A percentile compares a stretch with the other conserved stretches of the same genome.
Evolutionary conservation across 2,113 vertebrate species (phyloP).

Genomic region (Leucosticte australis): DNA sequence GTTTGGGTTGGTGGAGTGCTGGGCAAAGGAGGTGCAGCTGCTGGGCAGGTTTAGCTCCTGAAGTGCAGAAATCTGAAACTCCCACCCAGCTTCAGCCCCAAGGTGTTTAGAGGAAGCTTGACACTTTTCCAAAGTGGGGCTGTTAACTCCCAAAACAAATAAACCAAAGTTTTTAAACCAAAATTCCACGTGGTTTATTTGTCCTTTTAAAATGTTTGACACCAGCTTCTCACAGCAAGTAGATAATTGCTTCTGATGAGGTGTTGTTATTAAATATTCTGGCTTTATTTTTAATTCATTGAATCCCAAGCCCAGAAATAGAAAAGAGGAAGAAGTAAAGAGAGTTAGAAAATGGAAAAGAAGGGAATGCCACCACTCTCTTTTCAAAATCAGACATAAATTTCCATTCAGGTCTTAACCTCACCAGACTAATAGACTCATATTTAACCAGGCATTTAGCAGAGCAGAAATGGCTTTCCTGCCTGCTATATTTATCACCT

Average conservation of each 20-base stretch:
- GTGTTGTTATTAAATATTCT: not conserved
- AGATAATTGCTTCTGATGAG: not conserved
- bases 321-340: not conserved
- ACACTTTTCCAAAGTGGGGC: not conserved
- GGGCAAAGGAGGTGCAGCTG: not conserved
- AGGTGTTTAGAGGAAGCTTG: not conserved
- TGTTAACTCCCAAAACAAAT: not conserved
- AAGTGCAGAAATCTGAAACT: not conserved
- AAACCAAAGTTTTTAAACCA: not conserved
- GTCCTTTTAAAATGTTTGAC: not conserved
- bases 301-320: not conserved
- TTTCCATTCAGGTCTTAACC: constrained; percentile 5
- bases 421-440: constrained; percentile 19
- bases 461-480: constrained; percentile 24
- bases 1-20: not conserved
- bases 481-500: constrained; percentile 18
- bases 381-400: not conserved
- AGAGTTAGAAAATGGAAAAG: not conserved
- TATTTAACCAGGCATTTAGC: constrained; percentile 34
- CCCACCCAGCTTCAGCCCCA: not conserved
- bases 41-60: not conserved
- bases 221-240: not conserved
- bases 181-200: not conserved
- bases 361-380: not conserved
- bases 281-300: not conserved